Base-by-base conservation (phyloP, 2,888 invertebrate genomes). In the Chrysolina haemoptera region DNA sequence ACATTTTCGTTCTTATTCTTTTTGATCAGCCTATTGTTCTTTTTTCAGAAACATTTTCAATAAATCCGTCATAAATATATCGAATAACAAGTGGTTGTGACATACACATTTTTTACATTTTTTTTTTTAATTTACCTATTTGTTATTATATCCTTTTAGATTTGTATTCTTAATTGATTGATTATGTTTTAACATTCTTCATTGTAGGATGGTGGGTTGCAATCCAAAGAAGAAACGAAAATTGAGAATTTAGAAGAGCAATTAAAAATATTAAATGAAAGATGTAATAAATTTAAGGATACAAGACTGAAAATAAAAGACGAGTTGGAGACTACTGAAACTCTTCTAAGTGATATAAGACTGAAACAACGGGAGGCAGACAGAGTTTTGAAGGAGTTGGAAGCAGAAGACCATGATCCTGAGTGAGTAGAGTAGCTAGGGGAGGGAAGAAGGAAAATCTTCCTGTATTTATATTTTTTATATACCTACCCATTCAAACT, bases 211-310 rank as follows among this genome's bases (percentile, higher is more conserved):
- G 87, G 86, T 43, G 86, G 86, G 10, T 66, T 82, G 20, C 84
- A 84, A 78, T 83, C 86, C 41, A 81, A 79, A 73, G 85, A 87
- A 80, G 83, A 85, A 71, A 83, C 85, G 70, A 82, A 85, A 75
- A 71, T 86, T 14, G 65, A 76, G 9, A 50, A 82, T 20, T 70
- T 87, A 68, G 81, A 86, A 80, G 82, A 87, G 68, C 85, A 88
- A 79, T 84, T 84, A 75, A 80, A 82, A 75, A 72, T 84, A 41
- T 80, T 86, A 71, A 80, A 76, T 41, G 85, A 86, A 62, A 83
- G 79, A 65, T 82, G 90, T 80, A 90, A 88, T 83, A 91, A 92
- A 84, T 89, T 93, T 9, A 89, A 89, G 78, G 88, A 88, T 48
- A 88, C 91, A 79, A 90, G 90, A 81, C 80, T 86, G 0, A 86